Evolutionary conservation across 2,113 vertebrate species (phyloP).

Genomic region (Pimephales promelas): DNA sequence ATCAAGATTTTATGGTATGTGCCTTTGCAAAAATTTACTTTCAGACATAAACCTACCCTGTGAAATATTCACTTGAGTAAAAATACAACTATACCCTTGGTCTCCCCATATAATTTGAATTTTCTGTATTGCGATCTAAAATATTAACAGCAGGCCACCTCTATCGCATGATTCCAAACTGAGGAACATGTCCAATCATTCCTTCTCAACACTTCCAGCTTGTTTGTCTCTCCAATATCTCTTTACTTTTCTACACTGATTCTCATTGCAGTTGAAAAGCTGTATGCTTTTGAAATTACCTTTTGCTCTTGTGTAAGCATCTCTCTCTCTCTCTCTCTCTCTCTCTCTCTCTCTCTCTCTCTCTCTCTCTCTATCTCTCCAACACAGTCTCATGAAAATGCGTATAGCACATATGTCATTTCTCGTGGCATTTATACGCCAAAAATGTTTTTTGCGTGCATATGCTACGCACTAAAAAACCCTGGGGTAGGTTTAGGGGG

Average conservation of each 20-base stretch:
- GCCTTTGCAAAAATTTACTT: not conserved
- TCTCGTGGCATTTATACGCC: no score
- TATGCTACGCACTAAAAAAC: no score
- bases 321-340: not conserved
- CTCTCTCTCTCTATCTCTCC: no score
- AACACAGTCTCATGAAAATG: no score
- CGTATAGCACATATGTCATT: no score
- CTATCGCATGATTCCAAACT: not conserved
- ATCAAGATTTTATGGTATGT: no score
- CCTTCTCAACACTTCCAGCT: not conserved
- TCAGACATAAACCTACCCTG: not conserved
- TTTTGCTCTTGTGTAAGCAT: slow-evolving; percentile 11
- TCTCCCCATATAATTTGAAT: not conserved
- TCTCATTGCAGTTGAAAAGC: slow-evolving; percentile 1
- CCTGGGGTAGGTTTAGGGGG: no score
- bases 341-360: no score
- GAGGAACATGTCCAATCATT: not conserved
- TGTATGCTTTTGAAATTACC: slow-evolving; percentile 27
- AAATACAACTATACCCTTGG: not conserved
- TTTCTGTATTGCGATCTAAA: not conserved
- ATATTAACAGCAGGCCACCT: not conserved
- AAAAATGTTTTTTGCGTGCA: no score
- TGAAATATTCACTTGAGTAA: not conserved
- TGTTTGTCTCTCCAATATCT: slow-evolving; percentile 23
- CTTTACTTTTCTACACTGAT: slow-evolving; percentile 24